Evolutionary conservation across 1,140 invertebrate genomes (phyloP).

Genomic region (Pseudomyrmex sp.): DNA sequence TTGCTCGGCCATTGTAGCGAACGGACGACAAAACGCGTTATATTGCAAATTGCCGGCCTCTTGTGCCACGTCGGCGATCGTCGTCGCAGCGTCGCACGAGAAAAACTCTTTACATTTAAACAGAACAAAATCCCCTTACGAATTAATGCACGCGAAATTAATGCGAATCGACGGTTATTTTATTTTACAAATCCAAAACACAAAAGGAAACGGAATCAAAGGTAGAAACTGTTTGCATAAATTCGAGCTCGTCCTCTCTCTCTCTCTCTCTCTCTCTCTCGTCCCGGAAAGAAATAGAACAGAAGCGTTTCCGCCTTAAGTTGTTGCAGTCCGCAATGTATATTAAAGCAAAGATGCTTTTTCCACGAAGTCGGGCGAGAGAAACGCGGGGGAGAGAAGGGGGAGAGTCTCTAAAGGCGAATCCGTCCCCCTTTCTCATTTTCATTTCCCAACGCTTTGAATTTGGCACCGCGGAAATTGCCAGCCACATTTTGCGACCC

Average conservation of each 20-base stretch:
- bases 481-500: constrained; percentile 66
- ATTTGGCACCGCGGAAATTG: constrained; percentile 69
- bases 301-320: constrained; percentile 27
- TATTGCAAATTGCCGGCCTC: constrained; percentile 53
- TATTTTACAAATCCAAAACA: neutral
- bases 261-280: neutral
- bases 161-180: neutral
- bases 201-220: too few species aligned
- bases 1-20: constrained; percentile 31
- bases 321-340: constrained; percentile 48
- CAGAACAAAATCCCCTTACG: neutral
- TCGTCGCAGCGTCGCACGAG: neutral
- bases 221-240: neutral
- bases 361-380: constrained; percentile 8
- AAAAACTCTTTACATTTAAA: constrained; percentile 28
- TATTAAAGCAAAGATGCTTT: constrained; percentile 53
- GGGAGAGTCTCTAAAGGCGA: neutral
- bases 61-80: neutral
- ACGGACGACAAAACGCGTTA: constrained; percentile 58
- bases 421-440: constrained; percentile 57
- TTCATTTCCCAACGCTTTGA: constrained; percentile 54
- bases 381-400: neutral
- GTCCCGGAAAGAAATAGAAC: neutral
- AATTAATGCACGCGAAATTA: neutral
- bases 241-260: neutral